phyloP scores from a whole-genome alignment of 2,113 vertebrate species.

The Lipophrys pholis region DNA sequence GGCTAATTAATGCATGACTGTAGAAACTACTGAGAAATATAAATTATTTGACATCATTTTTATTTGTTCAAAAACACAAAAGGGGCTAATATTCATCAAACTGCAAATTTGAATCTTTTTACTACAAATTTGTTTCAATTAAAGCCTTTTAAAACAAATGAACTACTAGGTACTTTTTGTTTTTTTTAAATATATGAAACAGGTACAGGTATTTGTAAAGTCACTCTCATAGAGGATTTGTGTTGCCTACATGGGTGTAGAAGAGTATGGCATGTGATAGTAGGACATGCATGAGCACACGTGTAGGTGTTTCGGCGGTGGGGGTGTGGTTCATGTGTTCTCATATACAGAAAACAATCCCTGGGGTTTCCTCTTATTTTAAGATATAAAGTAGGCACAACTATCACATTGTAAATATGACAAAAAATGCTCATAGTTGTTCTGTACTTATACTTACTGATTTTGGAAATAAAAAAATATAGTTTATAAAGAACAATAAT shows the following conservation, averaged over 20 bases:
- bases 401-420: not conserved
- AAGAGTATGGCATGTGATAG: slow-evolving; percentile 46
- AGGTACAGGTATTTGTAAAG: too few species aligned
- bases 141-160: not conserved
- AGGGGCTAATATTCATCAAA: not conserved
- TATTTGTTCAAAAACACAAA: not conserved
- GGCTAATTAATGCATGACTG: not conserved
- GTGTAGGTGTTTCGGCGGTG: slow-evolving; percentile 3
- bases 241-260: slow-evolving; percentile 1
- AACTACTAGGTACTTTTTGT: too few species aligned
- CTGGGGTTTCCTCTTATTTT: not conserved
- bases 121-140: not conserved
- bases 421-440: not conserved
- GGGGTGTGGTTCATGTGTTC: slow-evolving; percentile 7
- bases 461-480: not conserved
- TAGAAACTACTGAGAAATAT: not conserved
- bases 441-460: not conserved
- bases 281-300: slow-evolving; percentile 20
- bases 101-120: not conserved
- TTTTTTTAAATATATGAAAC: not conserved
- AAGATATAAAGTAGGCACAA: not conserved
- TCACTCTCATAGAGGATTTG: not conserved
- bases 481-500: too few species aligned
- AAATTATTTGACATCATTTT: too few species aligned
- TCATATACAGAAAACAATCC: not conserved